Evolutionary conservation across 1,140 invertebrate species (phyloP).

Genomic region (Apis laboriosa): DNA sequence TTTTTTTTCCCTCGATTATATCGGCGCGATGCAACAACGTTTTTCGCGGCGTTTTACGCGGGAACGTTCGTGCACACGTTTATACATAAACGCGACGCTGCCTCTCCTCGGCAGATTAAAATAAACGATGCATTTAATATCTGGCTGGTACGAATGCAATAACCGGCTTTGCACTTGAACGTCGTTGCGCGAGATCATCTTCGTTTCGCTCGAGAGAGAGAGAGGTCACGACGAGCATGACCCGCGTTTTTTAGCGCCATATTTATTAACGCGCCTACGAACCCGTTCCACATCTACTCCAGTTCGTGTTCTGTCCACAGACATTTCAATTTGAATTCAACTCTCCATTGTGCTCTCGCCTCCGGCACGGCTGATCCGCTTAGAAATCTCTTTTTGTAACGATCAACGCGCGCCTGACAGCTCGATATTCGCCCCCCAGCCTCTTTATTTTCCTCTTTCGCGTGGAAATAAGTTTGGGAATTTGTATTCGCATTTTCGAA

Average conservation of each 20-base stretch:
- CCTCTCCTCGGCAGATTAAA: slow-evolving; percentile 24
- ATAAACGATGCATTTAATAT: slow-evolving; percentile 45
- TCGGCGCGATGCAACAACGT: background rate
- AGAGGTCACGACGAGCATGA: slow-evolving; percentile 18
- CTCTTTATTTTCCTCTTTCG: background rate
- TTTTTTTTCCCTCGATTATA: background rate
- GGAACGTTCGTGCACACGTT: background rate
- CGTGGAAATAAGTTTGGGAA: background rate
- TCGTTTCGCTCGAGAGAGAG: background rate
- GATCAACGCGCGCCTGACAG: background rate
- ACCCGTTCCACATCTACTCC: background rate
- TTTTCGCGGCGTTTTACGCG: background rate
- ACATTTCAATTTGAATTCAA: slow-evolving; percentile 32
- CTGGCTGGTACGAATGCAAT: slow-evolving; percentile 17
- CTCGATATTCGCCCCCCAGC: background rate
- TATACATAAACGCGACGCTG: background rate
- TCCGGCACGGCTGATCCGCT: background rate
- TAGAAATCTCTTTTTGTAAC: background rate
- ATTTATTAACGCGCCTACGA: slow-evolving; percentile 46
- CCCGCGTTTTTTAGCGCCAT: slow-evolving; percentile 31
- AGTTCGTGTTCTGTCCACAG: background rate
- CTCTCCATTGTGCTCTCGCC: background rate
- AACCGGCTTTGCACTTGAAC: slow-evolving; percentile 23
- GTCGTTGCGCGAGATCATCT: slow-evolving; percentile 15
- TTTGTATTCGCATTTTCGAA: background rate